phyloP scores from a whole-genome alignment of 2,888 invertebrate species.

The Drosophila nr. perissopoda region DNA sequence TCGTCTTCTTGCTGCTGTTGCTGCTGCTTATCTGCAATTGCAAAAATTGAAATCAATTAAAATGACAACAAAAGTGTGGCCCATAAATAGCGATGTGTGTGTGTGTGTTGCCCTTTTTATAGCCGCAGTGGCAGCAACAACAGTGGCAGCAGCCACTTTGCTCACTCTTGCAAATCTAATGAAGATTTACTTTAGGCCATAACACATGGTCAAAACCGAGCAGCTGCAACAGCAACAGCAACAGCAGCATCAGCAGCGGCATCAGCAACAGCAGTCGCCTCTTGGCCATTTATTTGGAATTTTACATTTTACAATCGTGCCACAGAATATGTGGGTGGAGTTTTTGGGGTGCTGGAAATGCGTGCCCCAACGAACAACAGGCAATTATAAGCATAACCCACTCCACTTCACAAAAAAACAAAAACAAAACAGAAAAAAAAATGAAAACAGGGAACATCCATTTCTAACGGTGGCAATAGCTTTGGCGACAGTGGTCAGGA shows the following conservation, averaged over 20 bases:
- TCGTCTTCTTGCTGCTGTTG: slow-evolving; percentile 58
- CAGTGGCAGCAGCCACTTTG: slow-evolving; percentile 50
- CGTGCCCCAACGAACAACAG: slow-evolving; percentile 60
- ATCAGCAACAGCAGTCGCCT: slow-evolving; percentile 55
- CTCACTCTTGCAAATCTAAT: slow-evolving; percentile 83
- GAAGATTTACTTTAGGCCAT: slow-evolving; percentile 84
- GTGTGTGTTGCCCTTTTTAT: slow-evolving; percentile 61
- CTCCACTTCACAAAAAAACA: neutral
- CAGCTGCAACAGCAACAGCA: slow-evolving; percentile 11
- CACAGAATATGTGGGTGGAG: slow-evolving; percentile 38
- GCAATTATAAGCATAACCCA: slow-evolving; percentile 75
- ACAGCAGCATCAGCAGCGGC: slow-evolving; percentile 60
- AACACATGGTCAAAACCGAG: slow-evolving; percentile 65
- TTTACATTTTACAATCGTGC: slow-evolving; percentile 77
- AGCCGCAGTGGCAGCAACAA: slow-evolving; percentile 33
- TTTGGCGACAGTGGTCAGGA: slow-evolving; percentile 72
- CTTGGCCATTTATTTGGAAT: slow-evolving; percentile 79
- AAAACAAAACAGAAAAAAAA: neutral
- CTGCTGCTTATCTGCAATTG: slow-evolving; percentile 62
- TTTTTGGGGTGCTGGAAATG: slow-evolving; percentile 31
- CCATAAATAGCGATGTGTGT: slow-evolving; percentile 67
- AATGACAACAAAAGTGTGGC: slow-evolving; percentile 74
- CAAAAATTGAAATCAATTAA: slow-evolving; percentile 79
- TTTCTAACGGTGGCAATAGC: slow-evolving; percentile 80
- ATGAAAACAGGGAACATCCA: slow-evolving; percentile 54